Evolutionary conservation across 2,888 invertebrate species (phyloP), one percentile per base, ranked within the genome.

Genomic region (Dastarcus helophoroides): DNA sequence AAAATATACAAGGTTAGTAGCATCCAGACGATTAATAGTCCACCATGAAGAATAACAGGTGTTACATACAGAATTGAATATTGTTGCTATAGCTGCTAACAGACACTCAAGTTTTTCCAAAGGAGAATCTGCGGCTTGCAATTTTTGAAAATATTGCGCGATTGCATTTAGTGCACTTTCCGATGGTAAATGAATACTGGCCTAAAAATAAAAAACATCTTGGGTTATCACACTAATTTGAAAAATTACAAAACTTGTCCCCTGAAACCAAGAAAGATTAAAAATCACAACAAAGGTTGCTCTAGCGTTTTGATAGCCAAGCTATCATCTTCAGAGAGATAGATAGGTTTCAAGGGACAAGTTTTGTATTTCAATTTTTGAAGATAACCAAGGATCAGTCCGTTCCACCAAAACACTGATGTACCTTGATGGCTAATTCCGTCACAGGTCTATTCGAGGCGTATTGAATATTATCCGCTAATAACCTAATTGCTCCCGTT

Each of bases 61-160:
- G 13, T 6, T 8, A 63, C 69, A 69, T 63, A 78, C 78, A 37
- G 76, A 78, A 63, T 84, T 83, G 56, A 84, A 88, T 60, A 93
- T 88, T 35, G 81, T 75, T 24, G 88, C 83, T 48, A 90, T 86
- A 40, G 86, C 81, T 29, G 82, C 79, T n/a, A 93, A 68, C 33
- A 95, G 74, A 51, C 86, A 77, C 60, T 95, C 91, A 39, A 95
- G 67, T 58, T 95, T 95, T 53, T 91, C 90, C 45, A 93, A 62
- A 0, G 94, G 94, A 14, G 91, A 81, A 59, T 91, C 91, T 13
- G 90, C 85, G 54, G 79, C 80, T 65, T 93, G 91, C 62, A 94
- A 76, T 46, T 79, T 76, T 37, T 76, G 70, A 51, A 94, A 73
- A 57, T 77, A 74, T 51, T 77, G 76, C 36, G 81, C 77, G 50